A percentile compares a stretch with the other conserved stretches of the same genome.
These are phyloP conservation scores for Polymixis flavicincta DNA, from an alignment of 2,888 invertebrate species.

Conservation along the genomic window DNA sequence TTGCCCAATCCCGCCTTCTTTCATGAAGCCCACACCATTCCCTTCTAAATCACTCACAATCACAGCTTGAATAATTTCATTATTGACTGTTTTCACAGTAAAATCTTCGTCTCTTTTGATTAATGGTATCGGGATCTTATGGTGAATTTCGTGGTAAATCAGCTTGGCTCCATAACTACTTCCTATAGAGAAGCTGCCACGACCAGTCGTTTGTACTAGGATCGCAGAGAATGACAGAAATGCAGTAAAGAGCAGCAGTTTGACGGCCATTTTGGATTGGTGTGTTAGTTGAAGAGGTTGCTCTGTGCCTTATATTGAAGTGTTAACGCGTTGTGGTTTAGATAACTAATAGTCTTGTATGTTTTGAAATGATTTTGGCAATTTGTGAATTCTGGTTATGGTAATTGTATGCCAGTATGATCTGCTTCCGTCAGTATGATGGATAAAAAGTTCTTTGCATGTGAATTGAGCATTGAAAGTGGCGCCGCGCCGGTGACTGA, in stretches of 20 bases:
- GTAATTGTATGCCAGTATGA: not conserved
- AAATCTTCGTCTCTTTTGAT: conserved; percentile 61
- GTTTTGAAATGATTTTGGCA: conserved; percentile 5
- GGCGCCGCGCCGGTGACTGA: too few species aligned
- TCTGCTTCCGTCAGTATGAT: not conserved
- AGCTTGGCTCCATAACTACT: conserved; percentile 43
- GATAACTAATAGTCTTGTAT: not conserved
- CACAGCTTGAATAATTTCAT: conserved; percentile 64
- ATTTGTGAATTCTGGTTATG: not conserved
- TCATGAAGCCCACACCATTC: conserved; percentile 60
- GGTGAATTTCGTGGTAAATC: conserved; percentile 62
- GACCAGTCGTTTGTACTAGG: not conserved
- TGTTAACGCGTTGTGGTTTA: conserved; percentile 35
- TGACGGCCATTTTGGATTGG: conserved; percentile 41
- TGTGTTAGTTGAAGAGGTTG: not conserved
- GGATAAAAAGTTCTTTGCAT: too few species aligned
- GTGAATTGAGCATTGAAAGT: too few species aligned
- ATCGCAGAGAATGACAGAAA: conserved; percentile 31
- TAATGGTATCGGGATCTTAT: conserved; percentile 62
- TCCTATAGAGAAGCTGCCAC: conserved; percentile 38
- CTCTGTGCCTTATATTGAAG: conserved; percentile 18
- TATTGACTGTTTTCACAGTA: conserved; percentile 32
- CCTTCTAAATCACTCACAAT: conserved; percentile 67
- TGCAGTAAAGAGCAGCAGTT: conserved; percentile 17
- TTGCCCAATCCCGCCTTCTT: conserved; percentile 66